Conservation (phyloP, 2,888 invertebrate species). For the Tinea pellionella region DNA sequence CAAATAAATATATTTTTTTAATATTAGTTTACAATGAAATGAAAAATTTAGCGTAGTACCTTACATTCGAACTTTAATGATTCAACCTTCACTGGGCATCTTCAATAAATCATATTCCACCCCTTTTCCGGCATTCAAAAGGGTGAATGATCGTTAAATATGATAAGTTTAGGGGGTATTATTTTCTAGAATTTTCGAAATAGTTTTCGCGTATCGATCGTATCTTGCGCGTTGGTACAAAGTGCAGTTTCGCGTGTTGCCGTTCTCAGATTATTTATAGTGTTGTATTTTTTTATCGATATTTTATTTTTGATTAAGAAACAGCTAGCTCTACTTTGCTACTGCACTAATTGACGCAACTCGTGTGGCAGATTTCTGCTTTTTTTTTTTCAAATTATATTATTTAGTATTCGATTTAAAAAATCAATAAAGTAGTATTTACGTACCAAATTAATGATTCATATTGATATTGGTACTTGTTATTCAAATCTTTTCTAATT, state of each 20-base stretch:
- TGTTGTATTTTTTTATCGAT: slow-evolving; percentile 5
- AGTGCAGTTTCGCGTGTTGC: slow-evolving; percentile 48
- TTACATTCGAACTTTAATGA: neutral
- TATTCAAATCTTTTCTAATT: too few species aligned
- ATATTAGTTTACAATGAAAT: too few species aligned
- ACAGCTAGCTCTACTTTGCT: too few species aligned
- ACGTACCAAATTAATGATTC: too few species aligned
- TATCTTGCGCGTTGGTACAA: slow-evolving; percentile 38
- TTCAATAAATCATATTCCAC: slow-evolving; percentile 64
- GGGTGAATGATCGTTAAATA: neutral
- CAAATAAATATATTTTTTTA: too few species aligned
- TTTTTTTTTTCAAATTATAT: too few species aligned
- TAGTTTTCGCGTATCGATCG: slow-evolving; percentile 37
- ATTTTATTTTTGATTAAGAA: neutral
- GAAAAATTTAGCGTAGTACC: too few species aligned
- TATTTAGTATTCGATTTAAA: too few species aligned
- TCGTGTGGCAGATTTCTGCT: too few species aligned
- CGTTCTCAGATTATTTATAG: neutral
- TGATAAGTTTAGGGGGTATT: slow-evolving; percentile 1
- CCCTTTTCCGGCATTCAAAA: neutral
- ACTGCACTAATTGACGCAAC: too few species aligned
- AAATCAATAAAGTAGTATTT: too few species aligned
- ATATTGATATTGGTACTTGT: too few species aligned
- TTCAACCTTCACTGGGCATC: slow-evolving; percentile 43
- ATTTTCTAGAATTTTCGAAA: slow-evolving; percentile 45